Conservation (phyloP, 2,888 invertebrate genomes). For the Megaustenia siamemsis region DNA sequence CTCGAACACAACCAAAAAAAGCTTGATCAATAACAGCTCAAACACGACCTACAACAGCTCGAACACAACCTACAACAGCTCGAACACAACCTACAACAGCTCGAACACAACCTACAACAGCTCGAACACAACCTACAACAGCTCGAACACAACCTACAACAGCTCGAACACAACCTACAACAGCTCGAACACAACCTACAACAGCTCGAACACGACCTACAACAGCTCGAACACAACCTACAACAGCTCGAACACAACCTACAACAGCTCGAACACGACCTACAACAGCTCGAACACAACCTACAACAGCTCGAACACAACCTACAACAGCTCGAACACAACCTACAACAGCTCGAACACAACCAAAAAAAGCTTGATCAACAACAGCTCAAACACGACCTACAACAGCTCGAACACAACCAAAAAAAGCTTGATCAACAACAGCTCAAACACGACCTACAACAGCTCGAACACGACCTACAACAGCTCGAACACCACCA, state of each 20-base stretch:
- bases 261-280: constrained; percentile 80
- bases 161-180: not conserved
- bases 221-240: not conserved
- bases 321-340: constrained; percentile 82
- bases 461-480: not conserved
- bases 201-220: too few relatives aligned
- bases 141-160: too few relatives aligned
- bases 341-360: not conserved
- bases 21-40: too few relatives aligned
- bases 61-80: constrained; percentile 85
- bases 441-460: too few relatives aligned
- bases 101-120: not conserved
- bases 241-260: constrained; percentile 84
- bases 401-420: constrained; percentile 83
- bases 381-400: not conserved
- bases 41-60: constrained; percentile 53
- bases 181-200: constrained; percentile 86
- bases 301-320: constrained; percentile 81
- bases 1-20: constrained; percentile 2
- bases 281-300: not conserved
- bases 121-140: constrained; percentile 85
- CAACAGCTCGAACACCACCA: constrained; percentile 84
- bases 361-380: constrained; percentile 7
- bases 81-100: too few relatives aligned
- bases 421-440: constrained; percentile 90